These are phyloP conservation scores for Ctenomys sociabilis DNA, from an alignment of 2,113 vertebrate genomes.

Conservation along the genomic window DNA sequence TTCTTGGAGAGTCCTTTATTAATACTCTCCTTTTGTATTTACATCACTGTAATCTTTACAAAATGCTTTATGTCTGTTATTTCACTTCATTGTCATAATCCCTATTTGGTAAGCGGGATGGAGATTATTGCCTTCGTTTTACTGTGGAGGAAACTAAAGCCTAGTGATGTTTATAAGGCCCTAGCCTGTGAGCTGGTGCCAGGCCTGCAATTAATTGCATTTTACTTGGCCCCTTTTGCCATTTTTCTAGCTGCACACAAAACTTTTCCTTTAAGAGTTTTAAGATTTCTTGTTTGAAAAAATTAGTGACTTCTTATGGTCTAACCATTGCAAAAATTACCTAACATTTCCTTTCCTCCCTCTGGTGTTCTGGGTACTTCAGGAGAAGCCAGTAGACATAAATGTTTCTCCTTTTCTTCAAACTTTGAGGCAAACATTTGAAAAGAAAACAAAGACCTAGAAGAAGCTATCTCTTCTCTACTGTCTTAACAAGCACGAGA, in stretches of 20 bases:
- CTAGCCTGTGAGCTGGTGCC: background rate
- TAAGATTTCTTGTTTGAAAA: background rate
- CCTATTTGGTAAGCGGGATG: background rate
- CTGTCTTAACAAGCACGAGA: background rate
- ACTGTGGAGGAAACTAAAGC: background rate
- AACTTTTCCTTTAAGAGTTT: background rate
- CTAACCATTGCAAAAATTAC: background rate
- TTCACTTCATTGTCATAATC: background rate
- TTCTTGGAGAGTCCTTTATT: slow-evolving; percentile 56
- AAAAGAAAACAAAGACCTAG: background rate
- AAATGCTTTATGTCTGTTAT: background rate
- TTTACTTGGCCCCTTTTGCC: background rate
- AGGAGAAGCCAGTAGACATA: background rate
- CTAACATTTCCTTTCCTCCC: background rate
- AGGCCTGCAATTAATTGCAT: background rate
- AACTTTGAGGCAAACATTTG: background rate
- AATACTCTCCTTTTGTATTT: background rate
- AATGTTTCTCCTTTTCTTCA: background rate
- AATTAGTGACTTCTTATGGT: background rate
- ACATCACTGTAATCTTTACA: background rate
- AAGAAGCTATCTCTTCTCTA: background rate
- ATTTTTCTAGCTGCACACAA: background rate
- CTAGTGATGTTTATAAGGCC: background rate
- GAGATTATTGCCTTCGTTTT: background rate
- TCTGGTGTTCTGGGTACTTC: background rate